These are phyloP conservation scores for Panthera tigris DNA, from an alignment of 2,113 vertebrate genomes.

Conservation along the genomic window DNA sequence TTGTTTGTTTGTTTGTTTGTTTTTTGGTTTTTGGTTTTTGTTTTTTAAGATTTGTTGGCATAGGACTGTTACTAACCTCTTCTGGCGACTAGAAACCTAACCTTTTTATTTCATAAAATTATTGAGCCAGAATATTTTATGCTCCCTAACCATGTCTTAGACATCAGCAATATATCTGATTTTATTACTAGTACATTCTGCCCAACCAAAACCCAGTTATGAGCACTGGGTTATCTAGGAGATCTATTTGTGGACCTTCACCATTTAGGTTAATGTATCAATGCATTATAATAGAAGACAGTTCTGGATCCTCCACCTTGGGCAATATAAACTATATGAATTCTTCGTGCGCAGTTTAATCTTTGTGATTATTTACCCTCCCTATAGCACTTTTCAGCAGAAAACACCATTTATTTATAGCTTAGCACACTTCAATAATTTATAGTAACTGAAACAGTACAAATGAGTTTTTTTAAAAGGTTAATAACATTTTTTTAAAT, in stretches of 20 bases:
- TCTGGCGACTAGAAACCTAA: background rate
- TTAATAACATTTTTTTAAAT: background rate
- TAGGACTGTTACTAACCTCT: background rate
- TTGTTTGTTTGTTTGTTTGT: too few species aligned
- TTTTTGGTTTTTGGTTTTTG: too few species aligned
- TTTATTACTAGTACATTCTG: background rate
- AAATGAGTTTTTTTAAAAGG: background rate
- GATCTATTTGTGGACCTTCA: background rate
- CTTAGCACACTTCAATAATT: background rate
- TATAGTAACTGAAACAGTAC: background rate
- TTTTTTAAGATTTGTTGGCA: background rate
- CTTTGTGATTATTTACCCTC: background rate
- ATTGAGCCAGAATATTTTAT: background rate
- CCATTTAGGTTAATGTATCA: background rate
- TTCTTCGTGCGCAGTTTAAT: background rate
- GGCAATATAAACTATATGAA: background rate
- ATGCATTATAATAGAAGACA: background rate
- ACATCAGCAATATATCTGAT: background rate
- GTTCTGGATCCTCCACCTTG: background rate
- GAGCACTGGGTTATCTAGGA: background rate
- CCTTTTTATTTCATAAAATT: background rate
- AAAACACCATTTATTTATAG: background rate
- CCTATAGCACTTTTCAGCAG: background rate
- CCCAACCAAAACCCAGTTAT: background rate
- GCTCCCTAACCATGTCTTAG: background rate